These are phyloP conservation scores for Drosophila nebulosa DNA, from an alignment of 1,140 invertebrate species.

Conservation along the genomic window DNA sequence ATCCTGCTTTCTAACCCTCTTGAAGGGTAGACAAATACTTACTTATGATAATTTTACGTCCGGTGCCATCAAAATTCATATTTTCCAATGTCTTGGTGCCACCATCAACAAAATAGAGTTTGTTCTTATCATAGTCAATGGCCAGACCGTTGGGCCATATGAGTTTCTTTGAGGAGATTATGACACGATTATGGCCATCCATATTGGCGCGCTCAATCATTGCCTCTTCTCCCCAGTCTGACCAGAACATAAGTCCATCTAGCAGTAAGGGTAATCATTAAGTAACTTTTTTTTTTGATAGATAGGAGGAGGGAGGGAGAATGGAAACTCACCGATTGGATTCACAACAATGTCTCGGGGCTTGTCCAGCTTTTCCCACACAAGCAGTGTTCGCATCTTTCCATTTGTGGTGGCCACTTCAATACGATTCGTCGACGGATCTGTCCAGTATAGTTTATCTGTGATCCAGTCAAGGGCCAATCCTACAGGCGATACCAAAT, in stretches of 20 bases:
- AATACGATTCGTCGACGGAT: constrained; percentile 89
- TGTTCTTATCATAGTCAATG: constrained; percentile 87
- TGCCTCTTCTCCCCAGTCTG: constrained; percentile 91
- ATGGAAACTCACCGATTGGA: constrained; percentile 83
- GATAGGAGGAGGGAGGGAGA: no score
- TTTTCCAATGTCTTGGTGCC: constrained; percentile 90
- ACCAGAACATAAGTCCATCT: constrained; percentile 93
- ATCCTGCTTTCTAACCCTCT: no score
- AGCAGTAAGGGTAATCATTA: not conserved
- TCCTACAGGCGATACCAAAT: constrained; percentile 86
- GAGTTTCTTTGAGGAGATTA: constrained; percentile 86
- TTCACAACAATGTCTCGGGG: constrained; percentile 92
- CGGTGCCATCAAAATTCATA: constrained; percentile 89
- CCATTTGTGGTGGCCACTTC: constrained; percentile 91
- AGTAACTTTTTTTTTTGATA: not conserved
- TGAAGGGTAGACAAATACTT: constrained; percentile 51
- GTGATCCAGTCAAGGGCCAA: constrained; percentile 93
- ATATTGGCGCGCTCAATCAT: constrained; percentile 93
- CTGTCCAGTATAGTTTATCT: constrained; percentile 94
- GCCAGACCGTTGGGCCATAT: constrained; percentile 92
- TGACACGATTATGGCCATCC: constrained; percentile 89
- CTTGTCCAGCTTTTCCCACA: constrained; percentile 90
- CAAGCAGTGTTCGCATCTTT: constrained; percentile 87
- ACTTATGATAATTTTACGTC: constrained; percentile 86
- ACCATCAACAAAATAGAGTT: constrained; percentile 92